Evolutionary conservation across 1,140 invertebrate species (phyloP).

Genomic region (Dendroctonus valens): DNA sequence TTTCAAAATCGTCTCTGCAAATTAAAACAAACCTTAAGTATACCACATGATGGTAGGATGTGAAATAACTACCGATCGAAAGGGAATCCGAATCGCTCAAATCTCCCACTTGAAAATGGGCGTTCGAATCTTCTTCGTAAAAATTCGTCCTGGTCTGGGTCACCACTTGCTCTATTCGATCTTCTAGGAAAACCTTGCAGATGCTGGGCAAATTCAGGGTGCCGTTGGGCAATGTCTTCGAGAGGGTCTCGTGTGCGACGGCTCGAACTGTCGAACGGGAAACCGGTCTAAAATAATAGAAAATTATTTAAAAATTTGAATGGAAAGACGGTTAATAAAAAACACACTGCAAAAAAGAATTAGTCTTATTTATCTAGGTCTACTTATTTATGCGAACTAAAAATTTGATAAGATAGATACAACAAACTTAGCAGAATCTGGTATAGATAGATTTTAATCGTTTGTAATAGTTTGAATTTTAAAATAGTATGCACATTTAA

Average conservation of each 20-base stretch:
- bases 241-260: slow-evolving; percentile 53
- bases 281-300: slow-evolving; percentile 58
- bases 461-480: too few species aligned
- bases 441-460: too few species aligned
- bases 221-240: slow-evolving; percentile 58
- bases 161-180: slow-evolving; percentile 41
- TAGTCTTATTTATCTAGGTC: too few species aligned
- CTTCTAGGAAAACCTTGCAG: slow-evolving; percentile 53
- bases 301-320: not conserved
- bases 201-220: slow-evolving; percentile 64
- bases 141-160: slow-evolving; percentile 39
- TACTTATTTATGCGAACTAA: too few species aligned
- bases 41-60: not conserved
- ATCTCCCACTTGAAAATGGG: slow-evolving; percentile 50
- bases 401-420: too few species aligned
- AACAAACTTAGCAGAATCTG: too few species aligned
- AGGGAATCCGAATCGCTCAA: slow-evolving; percentile 54
- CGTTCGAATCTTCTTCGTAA: slow-evolving; percentile 42
- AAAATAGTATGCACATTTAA: too few species aligned
- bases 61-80: slow-evolving; percentile 53
- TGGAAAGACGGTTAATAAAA: too few species aligned
- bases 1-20: slow-evolving; percentile 33
- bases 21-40: slow-evolving; percentile 2
- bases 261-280: slow-evolving; percentile 63
- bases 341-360: too few species aligned